These are phyloP conservation scores for Nothoprocta pentlandii DNA, from an alignment of 2,113 vertebrate species.

Conservation along the genomic window DNA sequence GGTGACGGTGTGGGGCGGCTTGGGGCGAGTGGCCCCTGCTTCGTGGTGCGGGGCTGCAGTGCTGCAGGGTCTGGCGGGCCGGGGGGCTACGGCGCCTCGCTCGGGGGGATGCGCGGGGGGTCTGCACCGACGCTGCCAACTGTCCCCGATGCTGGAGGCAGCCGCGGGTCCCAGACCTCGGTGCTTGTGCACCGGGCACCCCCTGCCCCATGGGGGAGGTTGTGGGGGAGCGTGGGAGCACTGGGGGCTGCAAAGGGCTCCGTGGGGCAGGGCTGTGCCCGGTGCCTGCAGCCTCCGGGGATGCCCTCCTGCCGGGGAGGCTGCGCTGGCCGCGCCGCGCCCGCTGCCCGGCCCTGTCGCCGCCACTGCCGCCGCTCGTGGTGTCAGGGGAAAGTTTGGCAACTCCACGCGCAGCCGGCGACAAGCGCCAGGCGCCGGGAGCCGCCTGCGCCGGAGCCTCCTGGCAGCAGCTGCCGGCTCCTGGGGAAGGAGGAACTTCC, in stretches of 20 bases:
- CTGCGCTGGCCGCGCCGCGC: no score
- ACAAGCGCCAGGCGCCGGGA: not conserved
- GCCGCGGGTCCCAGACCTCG: no score
- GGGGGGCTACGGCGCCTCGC: no score
- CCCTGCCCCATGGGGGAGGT: no score
- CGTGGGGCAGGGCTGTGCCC: no score
- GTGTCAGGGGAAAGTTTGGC: not conserved
- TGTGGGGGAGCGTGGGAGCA: no score
- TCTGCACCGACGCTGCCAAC: no score
- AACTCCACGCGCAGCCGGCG: not conserved
- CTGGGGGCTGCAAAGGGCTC: no score
- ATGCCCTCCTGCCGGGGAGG: no score
- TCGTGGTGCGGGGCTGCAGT: not conserved
- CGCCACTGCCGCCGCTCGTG: accelerated
- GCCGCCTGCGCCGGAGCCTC: not conserved
- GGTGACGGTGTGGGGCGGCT: not conserved
- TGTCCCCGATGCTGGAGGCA: not conserved
- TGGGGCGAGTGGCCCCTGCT: not conserved
- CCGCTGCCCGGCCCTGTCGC: no score
- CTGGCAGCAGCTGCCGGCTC: not conserved
- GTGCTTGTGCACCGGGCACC: no score
- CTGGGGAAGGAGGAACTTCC: not conserved
- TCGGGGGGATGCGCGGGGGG: not conserved
- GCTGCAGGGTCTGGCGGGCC: not conserved
- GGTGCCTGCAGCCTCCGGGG: no score